phyloP scores from a whole-genome alignment of 2,113 vertebrate genomes.

The Phaethornis superciliosus region DNA sequence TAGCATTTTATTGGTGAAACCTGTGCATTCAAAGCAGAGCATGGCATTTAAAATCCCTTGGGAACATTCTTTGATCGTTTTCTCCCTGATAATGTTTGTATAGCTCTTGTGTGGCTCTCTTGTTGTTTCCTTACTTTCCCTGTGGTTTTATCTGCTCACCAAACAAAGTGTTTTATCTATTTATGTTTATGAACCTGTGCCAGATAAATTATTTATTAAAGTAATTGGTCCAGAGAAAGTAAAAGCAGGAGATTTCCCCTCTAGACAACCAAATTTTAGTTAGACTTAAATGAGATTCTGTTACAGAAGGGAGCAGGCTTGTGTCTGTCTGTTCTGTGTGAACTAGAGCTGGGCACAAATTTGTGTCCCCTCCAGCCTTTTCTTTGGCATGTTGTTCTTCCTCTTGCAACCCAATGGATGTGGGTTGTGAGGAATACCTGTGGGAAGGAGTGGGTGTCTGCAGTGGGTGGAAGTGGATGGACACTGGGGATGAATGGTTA shows the following conservation, averaged over 20 bases:
- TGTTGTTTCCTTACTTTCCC: neutral
- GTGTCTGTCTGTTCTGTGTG: neutral
- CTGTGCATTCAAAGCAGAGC: neutral
- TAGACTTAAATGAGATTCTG: neutral
- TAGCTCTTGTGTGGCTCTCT: neutral
- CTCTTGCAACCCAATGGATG: accelerated
- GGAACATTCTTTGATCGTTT: slow-evolving; percentile 20
- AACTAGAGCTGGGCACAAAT: neutral
- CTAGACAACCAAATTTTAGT: neutral
- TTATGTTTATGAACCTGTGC: neutral
- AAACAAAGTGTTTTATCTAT: neutral
- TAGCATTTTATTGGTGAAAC: neutral
- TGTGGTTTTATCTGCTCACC: neutral
- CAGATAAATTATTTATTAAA: slow-evolving; percentile 21
- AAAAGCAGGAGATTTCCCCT: neutral
- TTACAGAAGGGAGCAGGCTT: neutral
- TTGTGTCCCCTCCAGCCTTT: neutral
- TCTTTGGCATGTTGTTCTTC: neutral
- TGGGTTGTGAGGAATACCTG: neutral
- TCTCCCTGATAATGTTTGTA: slow-evolving; percentile 24
- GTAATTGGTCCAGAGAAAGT: slow-evolving; percentile 6
- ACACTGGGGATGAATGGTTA: neutral
- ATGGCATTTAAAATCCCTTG: slow-evolving; percentile 11
- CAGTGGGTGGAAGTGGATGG: neutral
- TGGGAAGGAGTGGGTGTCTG: neutral